Evolutionary conservation across 2,888 invertebrate species (phyloP).

Genomic region (Eupeodes luniger): DNA sequence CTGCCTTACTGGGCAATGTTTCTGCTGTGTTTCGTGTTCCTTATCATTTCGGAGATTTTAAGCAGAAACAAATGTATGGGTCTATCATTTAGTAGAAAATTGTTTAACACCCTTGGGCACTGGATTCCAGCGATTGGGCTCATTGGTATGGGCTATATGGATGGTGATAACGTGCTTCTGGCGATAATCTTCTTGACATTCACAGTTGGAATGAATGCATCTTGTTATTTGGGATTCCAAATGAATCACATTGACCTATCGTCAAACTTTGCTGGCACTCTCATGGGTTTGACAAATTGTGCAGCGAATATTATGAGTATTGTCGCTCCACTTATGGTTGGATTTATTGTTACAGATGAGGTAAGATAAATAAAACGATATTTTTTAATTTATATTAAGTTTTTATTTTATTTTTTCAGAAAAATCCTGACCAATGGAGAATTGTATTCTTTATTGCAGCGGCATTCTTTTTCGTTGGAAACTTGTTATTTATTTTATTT

Average conservation of each 20-base stretch:
- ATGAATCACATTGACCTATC: constrained; percentile 94
- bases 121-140: constrained; percentile 89
- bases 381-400: constrained; percentile 85
- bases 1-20: constrained; percentile 91
- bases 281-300: constrained; percentile 93
- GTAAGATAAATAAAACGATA: constrained; percentile 86
- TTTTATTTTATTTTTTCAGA: constrained; percentile 83
- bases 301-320: constrained; percentile 91
- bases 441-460: constrained; percentile 89
- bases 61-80: constrained; percentile 81
- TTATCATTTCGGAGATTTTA: constrained; percentile 87
- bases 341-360: constrained; percentile 88
- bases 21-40: constrained; percentile 89
- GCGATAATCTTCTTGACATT: constrained; percentile 88
- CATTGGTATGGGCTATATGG: constrained; percentile 86
- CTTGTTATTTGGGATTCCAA: constrained; percentile 91
- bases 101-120: constrained; percentile 86
- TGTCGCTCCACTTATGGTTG: constrained; percentile 90
- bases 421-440: constrained; percentile 87
- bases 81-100: constrained; percentile 83
- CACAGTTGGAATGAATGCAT: constrained; percentile 91
- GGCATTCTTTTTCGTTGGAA: constrained; percentile 87
- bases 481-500: constrained; percentile 87
- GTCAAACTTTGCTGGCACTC: constrained; percentile 92
- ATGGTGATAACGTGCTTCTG: constrained; percentile 81